phyloP scores from a whole-genome alignment of 2,888 invertebrate genomes.

The Mimachlamys varia region DNA sequence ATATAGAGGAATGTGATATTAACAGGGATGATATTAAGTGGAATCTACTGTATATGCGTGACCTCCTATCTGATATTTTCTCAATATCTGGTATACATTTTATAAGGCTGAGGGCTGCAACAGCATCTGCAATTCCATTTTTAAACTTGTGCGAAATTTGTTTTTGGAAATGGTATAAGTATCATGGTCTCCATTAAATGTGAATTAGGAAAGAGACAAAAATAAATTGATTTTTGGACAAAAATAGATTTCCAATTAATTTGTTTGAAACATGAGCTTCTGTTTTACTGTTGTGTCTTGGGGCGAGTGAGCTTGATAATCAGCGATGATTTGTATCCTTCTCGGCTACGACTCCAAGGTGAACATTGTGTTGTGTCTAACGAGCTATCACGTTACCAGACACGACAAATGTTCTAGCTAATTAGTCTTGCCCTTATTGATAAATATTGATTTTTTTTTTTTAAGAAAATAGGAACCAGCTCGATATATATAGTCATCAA shows the following conservation, averaged over 20 bases:
- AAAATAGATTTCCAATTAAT: conserved; percentile 6
- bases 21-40: too few relatives aligned
- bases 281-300: background rate
- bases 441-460: conserved; percentile 27
- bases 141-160: background rate
- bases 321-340: background rate
- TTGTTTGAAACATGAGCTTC: background rate
- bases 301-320: background rate
- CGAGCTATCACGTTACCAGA: background rate
- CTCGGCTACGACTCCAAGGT: background rate
- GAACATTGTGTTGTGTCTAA: background rate
- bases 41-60: too few relatives aligned
- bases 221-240: conserved; percentile 22
- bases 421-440: background rate
- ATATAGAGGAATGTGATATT: too few relatives aligned
- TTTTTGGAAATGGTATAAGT: background rate
- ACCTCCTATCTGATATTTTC: too few relatives aligned
- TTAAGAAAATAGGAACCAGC: background rate
- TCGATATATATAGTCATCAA: background rate
- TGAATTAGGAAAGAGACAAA: background rate
- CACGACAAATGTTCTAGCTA: background rate
- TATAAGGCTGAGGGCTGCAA: too few relatives aligned
- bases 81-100: too few relatives aligned
- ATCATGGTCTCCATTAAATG: background rate
- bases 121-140: too few relatives aligned